These are phyloP conservation scores for Stenodera caucasica DNA, from an alignment of 2,888 invertebrate species.

Conservation along the genomic window DNA sequence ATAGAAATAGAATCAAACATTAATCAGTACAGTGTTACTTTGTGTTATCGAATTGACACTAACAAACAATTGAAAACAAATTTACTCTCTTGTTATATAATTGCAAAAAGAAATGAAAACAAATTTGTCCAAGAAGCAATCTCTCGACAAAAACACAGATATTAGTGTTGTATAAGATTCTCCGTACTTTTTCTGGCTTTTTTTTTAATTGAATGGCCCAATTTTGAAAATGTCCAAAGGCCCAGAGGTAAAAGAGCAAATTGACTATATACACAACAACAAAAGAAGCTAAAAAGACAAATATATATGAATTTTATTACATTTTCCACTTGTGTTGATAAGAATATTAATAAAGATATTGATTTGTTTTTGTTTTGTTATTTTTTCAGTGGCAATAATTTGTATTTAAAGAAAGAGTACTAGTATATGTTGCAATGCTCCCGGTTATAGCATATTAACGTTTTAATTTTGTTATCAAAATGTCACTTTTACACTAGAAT, in stretches of 20 bases:
- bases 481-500: constrained; percentile 31
- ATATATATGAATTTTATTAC: constrained; percentile 40
- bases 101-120: constrained; percentile 12
- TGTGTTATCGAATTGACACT: constrained; percentile 19
- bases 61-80: constrained; percentile 15
- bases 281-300: constrained; percentile 42
- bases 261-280: constrained; percentile 42
- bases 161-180: background rate
- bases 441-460: constrained; percentile 11
- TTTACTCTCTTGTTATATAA: constrained; percentile 14
- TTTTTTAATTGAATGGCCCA: constrained; percentile 11
- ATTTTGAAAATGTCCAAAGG: constrained; percentile 15
- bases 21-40: constrained; percentile 21
- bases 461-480: background rate
- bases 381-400: constrained; percentile 40
- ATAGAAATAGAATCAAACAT: constrained; percentile 15
- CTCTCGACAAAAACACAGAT: constrained; percentile 8
- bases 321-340: constrained; percentile 41
- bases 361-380: constrained; percentile 29
- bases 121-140: constrained; percentile 11
- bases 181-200: background rate
- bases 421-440: background rate
- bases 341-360: constrained; percentile 47
- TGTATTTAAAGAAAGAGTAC: constrained; percentile 24
- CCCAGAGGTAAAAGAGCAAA: constrained; percentile 13